Evolutionary conservation across 2,888 invertebrate genomes (phyloP).

Genomic region (Hypomecis atomaria): DNA sequence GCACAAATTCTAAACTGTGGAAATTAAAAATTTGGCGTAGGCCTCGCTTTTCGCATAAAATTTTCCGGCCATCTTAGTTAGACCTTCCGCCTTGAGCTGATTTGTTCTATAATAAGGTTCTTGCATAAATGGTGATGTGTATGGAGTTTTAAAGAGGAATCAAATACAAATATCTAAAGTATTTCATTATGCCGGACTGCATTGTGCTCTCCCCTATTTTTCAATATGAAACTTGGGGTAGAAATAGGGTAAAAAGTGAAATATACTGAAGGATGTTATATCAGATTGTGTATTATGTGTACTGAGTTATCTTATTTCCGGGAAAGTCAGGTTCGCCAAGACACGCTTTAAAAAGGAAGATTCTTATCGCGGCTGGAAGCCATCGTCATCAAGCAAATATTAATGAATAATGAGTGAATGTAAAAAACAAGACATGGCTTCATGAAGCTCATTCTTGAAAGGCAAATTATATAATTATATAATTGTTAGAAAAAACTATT

Average conservation of each 20-base stretch:
- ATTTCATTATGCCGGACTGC: conserved; percentile 71
- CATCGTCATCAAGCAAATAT: too few relatives aligned
- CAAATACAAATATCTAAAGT: conserved; percentile 79
- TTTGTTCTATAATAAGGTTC: conserved; percentile 40
- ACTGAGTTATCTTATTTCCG: neutral
- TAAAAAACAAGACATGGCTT: too few relatives aligned
- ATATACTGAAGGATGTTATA: conserved; percentile 13
- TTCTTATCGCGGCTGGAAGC: too few relatives aligned
- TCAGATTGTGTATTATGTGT: conserved; percentile 4
- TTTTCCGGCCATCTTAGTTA: conserved; percentile 47
- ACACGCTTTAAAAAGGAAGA: too few relatives aligned
- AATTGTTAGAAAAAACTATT: too few relatives aligned
- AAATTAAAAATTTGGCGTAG: conserved; percentile 43
- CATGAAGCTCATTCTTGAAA: too few relatives aligned
- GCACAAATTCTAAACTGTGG: conserved; percentile 41
- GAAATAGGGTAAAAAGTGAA: conserved; percentile 34
- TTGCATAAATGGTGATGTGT: conserved; percentile 51
- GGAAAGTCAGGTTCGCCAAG: neutral
- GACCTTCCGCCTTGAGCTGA: conserved; percentile 31
- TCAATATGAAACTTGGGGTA: conserved; percentile 55
- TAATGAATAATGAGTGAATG: too few relatives aligned
- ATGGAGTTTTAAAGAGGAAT: conserved; percentile 61
- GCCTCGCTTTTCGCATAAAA: conserved; percentile 28
- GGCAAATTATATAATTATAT: too few relatives aligned
- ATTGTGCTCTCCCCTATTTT: conserved; percentile 65